Evolutionary conservation across 2,113 vertebrate species (phyloP).

Genomic region (Nansenia antarctica): DNA sequence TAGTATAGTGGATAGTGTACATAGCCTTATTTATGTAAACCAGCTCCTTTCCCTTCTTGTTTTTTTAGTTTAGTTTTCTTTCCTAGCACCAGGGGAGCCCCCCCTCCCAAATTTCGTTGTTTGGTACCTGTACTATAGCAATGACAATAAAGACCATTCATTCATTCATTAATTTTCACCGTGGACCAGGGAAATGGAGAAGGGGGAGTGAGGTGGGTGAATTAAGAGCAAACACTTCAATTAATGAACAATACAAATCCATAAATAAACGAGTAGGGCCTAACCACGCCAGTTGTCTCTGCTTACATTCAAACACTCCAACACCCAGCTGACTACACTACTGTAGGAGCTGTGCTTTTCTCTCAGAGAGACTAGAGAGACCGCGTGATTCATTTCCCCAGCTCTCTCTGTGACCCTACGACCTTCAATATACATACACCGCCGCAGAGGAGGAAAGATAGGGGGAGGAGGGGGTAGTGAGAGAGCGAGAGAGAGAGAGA

Average conservation of each 20-base stretch:
- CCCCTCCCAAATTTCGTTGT: no score
- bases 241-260: slow-evolving; percentile 3
- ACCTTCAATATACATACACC: slow-evolving; percentile 57
- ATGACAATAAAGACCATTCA: no score
- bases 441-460: slow-evolving; percentile 17
- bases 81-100: no score
- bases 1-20: no score
- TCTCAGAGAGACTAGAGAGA: background rate
- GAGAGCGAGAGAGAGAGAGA: slow-evolving; percentile 5
- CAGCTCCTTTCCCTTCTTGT: no score
- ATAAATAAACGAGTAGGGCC: background rate
- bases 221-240: slow-evolving; percentile 42
- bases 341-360: background rate
- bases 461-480: background rate
- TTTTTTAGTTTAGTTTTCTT: no score
- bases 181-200: slow-evolving; percentile 35
- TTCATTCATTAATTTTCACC: no score
- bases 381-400: slow-evolving; percentile 32
- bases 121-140: no score
- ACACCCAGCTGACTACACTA: slow-evolving; percentile 3
- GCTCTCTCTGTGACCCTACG: slow-evolving; percentile 37
- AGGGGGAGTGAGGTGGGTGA: slow-evolving; percentile 5
- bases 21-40: no score
- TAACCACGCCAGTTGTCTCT: background rate
- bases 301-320: slow-evolving; percentile 1